Evolutionary conservation across 37 sponge, comb jelly and placozoan species (phyloP), one percentile per base, ranked within the genome.

Genomic region (Bolinopsis microptera): DNA sequence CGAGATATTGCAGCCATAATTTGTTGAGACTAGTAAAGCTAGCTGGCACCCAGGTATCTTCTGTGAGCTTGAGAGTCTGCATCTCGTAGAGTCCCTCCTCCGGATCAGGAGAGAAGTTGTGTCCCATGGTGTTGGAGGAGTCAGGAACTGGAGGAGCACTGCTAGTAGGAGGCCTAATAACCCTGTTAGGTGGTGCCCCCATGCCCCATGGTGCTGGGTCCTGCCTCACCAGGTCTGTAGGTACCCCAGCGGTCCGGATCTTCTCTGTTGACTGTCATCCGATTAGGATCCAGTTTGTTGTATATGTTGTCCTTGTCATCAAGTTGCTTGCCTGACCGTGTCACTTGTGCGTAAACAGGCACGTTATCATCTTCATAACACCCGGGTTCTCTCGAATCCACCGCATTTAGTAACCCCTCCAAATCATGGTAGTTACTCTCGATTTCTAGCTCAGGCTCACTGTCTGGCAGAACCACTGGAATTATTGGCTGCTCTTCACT

Each of bases 201-300:
- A n/a, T n/a, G n/a, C 61, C 61, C 61, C 61, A 48, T 18, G 13
- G 61, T 48, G 13, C 13, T 5, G 61, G 61, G 61, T n/a, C 61
- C 61, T 13, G 61, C 61, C 13, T 48, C 61, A 48, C 61, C 61
- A 48, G 61, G 13, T 18, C 61, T 9, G 25, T 23, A n/a, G 5
- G 74, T 72, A 3, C 74, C 18, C 83, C 83, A 82, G 38, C 36
- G 38, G 38, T 82, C 36, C 5, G 61, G 61, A 13, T 48, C 61
- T 13, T 13, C 61, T 82, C 83, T 21, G 38, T 35, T 36, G 8
- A 35, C 24, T 32, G 36, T 36, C 83, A 82, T 82, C 2, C 8
- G 35, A 5, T 82, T 36, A 0, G 83, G 83, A 32, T 82, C 83
- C 83, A 36, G 38, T 32, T 36, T 36, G 83, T 82, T 36, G 83